Evolutionary conservation across 2,888 invertebrate species (phyloP).

Genomic region (Bombylius major): DNA sequence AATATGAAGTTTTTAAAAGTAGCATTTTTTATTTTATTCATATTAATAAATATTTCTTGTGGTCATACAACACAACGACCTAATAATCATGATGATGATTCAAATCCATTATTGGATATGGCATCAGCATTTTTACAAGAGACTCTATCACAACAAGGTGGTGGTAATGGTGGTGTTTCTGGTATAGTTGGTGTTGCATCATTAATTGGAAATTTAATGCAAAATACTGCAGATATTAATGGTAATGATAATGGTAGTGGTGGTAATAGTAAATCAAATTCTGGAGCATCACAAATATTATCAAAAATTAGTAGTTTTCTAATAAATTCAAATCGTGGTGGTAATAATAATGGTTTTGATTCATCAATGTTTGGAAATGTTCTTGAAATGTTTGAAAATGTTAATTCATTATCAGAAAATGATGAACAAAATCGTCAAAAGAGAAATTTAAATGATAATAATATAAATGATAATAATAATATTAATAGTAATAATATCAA

Average conservation of each 20-base stretch:
- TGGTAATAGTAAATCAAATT: conserved; percentile 22
- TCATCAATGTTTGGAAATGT: conserved; percentile 45
- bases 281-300: conserved; percentile 33
- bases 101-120: conserved; percentile 53
- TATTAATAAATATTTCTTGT: conserved; percentile 26
- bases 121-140: conserved; percentile 56
- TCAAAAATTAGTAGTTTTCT: conserved; percentile 33
- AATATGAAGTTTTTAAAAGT: conserved; percentile 2
- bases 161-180: conserved; percentile 30
- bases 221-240: conserved; percentile 47
- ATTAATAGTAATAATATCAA: conserved; percentile 1
- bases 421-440: conserved; percentile 17
- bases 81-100: conserved; percentile 32
- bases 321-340: conserved; percentile 27
- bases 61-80: conserved; percentile 26
- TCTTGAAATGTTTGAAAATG: conserved; percentile 41
- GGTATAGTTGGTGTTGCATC: conserved; percentile 45
- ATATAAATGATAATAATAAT: neutral
- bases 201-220: conserved; percentile 54
- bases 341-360: conserved; percentile 42
- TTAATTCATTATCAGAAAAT: conserved; percentile 6
- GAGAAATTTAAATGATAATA: neutral
- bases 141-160: conserved; percentile 37
- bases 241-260: conserved; percentile 32
- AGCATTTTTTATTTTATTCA: conserved; percentile 23